Evolutionary conservation across 2,797 vertebrate genomes (phyloP).

Genomic region (Sebastes alutus): DNA sequence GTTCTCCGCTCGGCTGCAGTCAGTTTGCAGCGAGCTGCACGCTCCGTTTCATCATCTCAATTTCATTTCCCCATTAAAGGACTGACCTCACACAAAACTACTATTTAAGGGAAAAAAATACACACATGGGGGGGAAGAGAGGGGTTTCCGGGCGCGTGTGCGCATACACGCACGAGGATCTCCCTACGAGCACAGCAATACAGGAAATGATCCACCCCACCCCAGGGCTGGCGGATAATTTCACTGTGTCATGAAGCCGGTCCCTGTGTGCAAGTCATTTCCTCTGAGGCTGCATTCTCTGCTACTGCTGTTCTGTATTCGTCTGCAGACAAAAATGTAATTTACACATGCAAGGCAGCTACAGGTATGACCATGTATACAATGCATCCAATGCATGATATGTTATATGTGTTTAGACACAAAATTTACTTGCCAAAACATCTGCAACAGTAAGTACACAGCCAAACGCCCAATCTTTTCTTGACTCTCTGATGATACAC

Average conservation of each 20-base stretch:
- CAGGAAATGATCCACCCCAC: conserved; percentile 88
- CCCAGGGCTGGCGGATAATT: conserved; percentile 80
- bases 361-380: neutral
- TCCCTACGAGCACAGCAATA: conserved; percentile 73
- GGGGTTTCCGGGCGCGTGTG: conserved; percentile 14
- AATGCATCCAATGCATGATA: neutral
- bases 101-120: conserved; percentile 78
- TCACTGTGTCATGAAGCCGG: conserved; percentile 83
- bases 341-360: neutral
- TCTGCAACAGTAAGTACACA: neutral
- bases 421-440: neutral
- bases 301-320: conserved; percentile 16
- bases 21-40: conserved; percentile 10
- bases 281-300: conserved; percentile 71
- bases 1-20: conserved; percentile 36
- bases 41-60: conserved; percentile 60
- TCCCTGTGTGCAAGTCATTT: conserved; percentile 85
- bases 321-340: neutral
- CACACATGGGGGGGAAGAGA: conserved; percentile 49
- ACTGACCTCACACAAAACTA: conserved; percentile 80
- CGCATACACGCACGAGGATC: conserved; percentile 46
- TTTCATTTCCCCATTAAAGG: conserved; percentile 77
- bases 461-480: neutral
- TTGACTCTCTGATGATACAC: neutral
- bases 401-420: neutral